phyloP scores from a whole-genome alignment of 2,797 vertebrate species.

The Oreortyx pictus region DNA sequence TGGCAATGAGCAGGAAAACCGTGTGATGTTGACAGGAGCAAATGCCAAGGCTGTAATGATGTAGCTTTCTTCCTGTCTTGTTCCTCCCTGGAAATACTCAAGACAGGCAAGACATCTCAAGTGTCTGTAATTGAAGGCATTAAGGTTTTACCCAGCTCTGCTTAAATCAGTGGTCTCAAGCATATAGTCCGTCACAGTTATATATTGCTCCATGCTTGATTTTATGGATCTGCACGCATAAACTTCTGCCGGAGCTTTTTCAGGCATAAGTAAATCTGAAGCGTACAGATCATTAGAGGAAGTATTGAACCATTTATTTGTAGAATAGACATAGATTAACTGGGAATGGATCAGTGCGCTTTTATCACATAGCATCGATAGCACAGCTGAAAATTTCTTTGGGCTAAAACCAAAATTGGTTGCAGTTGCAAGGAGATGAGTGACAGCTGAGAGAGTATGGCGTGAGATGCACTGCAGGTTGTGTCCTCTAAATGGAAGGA shows the following conservation, averaged over 20 bases:
- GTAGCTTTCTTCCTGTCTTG: conserved; percentile 10
- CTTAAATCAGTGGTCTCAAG: conserved; percentile 22
- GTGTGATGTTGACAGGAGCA: not conserved
- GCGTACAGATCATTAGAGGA: conserved; percentile 69
- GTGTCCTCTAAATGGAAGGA: not conserved
- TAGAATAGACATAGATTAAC: conserved; percentile 66
- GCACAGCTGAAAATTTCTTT: conserved; percentile 9
- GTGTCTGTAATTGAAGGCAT: conserved; percentile 21
- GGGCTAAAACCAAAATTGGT: not conserved
- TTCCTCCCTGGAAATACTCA: not conserved
- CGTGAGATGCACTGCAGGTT: not conserved
- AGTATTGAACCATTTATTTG: conserved; percentile 69
- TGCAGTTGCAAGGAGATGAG: not conserved
- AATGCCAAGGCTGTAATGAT: conserved; percentile 24
- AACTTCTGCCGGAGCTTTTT: conserved; percentile 62
- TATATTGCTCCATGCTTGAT: conserved; percentile 51
- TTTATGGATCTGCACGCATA: conserved; percentile 54
- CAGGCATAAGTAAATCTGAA: conserved; percentile 68
- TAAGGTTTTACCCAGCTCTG: conserved; percentile 16
- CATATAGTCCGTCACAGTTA: conserved; percentile 41
- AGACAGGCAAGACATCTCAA: not conserved
- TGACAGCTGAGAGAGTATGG: not conserved
- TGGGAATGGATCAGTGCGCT: conserved; percentile 14
- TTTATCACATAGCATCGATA: conserved; percentile 3
- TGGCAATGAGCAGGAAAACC: conserved; percentile 4